Conservation (phyloP, 1,140 invertebrate genomes). For the Apis dorsata region DNA sequence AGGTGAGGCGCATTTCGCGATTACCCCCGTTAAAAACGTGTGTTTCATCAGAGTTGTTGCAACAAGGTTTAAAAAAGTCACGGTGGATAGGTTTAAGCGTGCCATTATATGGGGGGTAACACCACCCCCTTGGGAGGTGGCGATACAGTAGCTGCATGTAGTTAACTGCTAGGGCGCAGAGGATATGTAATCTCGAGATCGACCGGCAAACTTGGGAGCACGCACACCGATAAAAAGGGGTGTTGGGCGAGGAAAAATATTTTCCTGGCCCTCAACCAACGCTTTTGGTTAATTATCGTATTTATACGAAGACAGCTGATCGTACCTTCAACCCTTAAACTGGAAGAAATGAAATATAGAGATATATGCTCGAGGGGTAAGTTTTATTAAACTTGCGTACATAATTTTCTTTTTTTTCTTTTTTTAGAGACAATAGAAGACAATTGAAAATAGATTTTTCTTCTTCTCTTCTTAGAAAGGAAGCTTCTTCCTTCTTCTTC, state of each 20-base stretch:
- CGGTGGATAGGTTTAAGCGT: slow-evolving; percentile 54
- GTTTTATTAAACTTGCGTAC: too few relatives aligned
- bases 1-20: not conserved
- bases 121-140: slow-evolving; percentile 1
- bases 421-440: too few relatives aligned
- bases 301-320: slow-evolving; percentile 8
- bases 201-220: slow-evolving; percentile 46
- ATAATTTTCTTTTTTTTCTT: too few relatives aligned
- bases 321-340: slow-evolving; percentile 40
- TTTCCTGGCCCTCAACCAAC: slow-evolving; percentile 29
- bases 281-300: slow-evolving; percentile 26
- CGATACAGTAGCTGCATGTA: slow-evolving; percentile 59
- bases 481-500: too few relatives aligned
- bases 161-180: slow-evolving; percentile 33
- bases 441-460: too few relatives aligned
- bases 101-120: slow-evolving; percentile 57
- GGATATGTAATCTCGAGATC: slow-evolving; percentile 52
- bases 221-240: slow-evolving; percentile 57
- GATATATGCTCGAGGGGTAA: too few relatives aligned
- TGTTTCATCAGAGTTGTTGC: slow-evolving; percentile 11
- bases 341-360: too few relatives aligned
- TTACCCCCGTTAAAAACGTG: not conserved
- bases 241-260: slow-evolving; percentile 25
- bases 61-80: slow-evolving; percentile 55
- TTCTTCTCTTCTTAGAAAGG: too few relatives aligned